phyloP scores from a whole-genome alignment of 2,797 vertebrate species.

The Poecilia gillii region DNA sequence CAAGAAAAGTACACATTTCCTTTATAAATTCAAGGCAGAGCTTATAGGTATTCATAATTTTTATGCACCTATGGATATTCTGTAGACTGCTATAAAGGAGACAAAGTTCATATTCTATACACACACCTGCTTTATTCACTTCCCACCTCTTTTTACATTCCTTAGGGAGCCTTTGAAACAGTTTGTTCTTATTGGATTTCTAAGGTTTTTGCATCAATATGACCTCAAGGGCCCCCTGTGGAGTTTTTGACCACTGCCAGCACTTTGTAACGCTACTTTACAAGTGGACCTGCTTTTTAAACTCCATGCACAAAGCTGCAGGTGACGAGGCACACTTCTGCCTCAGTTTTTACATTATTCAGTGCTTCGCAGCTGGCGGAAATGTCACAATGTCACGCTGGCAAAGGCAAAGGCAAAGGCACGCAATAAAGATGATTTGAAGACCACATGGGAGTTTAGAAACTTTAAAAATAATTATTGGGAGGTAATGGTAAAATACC shows the following conservation, averaged over 20 bases:
- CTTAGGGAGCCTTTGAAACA: background rate
- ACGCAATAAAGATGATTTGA: background rate
- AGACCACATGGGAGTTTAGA: background rate
- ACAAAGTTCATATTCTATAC: conserved; percentile 9
- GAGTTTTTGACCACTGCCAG: conserved; percentile 10
- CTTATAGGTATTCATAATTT: background rate
- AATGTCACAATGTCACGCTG: background rate
- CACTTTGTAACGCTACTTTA: background rate
- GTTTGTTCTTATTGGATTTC: conserved; percentile 5
- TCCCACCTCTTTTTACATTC: background rate
- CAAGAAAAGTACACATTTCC: background rate
- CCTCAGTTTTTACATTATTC: conserved; percentile 7
- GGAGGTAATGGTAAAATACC: no score
- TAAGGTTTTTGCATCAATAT: conserved; percentile 5
- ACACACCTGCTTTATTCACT: conserved; percentile 8
- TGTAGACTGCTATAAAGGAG: background rate
- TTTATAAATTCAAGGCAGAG: background rate
- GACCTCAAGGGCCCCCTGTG: conserved; percentile 7
- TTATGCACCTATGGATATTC: background rate
- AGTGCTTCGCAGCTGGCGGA: conserved; percentile 9
- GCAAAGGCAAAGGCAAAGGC: conserved; percentile 2
- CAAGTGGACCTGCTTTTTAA: background rate
- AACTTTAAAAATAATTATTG: background rate
- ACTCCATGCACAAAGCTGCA: background rate
- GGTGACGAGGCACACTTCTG: conserved; percentile 8